Evolutionary conservation across 1,140 invertebrate genomes (phyloP).

Genomic region (Hycleus cichorii): DNA sequence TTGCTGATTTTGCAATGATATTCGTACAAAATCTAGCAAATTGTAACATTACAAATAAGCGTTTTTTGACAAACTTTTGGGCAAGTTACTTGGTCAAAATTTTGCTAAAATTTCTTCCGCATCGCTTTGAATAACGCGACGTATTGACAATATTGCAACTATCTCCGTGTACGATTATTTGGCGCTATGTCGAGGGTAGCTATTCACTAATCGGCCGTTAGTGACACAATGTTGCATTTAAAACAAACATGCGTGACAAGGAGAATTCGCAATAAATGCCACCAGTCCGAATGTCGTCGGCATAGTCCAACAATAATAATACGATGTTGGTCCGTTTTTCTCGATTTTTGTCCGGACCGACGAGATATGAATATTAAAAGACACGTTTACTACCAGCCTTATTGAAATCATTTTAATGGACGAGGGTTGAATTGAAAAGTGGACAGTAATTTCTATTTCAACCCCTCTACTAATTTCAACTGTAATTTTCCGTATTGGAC

Average conservation of each 20-base stretch:
- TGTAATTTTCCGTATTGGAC: no score
- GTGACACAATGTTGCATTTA: constrained; percentile 30
- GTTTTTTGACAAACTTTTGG: neutral
- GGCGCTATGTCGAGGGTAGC: no score
- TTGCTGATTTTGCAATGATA: no score
- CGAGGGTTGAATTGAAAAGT: constrained; percentile 13
- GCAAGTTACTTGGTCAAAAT: no score
- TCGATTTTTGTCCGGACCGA: constrained; percentile 16
- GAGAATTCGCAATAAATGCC: constrained; percentile 26
- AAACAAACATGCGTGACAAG: constrained; percentile 27
- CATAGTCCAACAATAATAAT: no score
- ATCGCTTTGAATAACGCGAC: neutral
- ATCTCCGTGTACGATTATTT: no score
- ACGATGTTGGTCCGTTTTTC: neutral
- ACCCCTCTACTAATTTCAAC: no score
- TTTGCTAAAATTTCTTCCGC: neutral
- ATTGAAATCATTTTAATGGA: constrained; percentile 16
- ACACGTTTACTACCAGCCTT: constrained; percentile 1
- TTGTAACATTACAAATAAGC: constrained; percentile 19
- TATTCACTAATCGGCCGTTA: no score
- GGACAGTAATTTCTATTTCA: neutral
- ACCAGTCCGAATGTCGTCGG: neutral
- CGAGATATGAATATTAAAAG: constrained; percentile 17
- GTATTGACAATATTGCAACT: no score
- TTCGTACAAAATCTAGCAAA: no score